Evolutionary conservation across 2,888 invertebrate genomes (phyloP).

Genomic region (Pyrocoelia pectoralis): DNA sequence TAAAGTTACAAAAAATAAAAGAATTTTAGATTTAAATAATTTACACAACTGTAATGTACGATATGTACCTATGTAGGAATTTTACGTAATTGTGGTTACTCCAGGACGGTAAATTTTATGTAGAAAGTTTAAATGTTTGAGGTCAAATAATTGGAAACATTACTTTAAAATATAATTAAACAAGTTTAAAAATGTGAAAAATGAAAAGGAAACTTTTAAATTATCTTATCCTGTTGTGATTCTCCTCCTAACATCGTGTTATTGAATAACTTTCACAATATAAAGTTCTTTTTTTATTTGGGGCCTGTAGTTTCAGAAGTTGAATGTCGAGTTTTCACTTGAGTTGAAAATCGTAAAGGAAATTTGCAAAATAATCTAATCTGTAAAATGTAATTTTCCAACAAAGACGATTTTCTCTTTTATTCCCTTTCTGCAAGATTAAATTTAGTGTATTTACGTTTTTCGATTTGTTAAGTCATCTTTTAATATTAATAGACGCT

Average conservation of each 20-base stretch:
- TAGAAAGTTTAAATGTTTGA: not conserved
- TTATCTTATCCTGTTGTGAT: not conserved
- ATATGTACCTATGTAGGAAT: not conserved
- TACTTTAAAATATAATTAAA: not conserved
- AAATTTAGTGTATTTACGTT: slow-evolving; percentile 15
- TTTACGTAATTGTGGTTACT: not conserved
- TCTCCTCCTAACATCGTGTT: not conserved
- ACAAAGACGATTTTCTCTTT: slow-evolving; percentile 21
- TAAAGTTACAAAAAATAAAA: too few species aligned
- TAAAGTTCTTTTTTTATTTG: not conserved
- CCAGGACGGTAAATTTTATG: not conserved
- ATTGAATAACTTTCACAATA: not conserved
- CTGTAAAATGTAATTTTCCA: slow-evolving; percentile 23
- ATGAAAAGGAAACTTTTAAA: not conserved
- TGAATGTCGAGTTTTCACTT: not conserved
- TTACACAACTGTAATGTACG: not conserved
- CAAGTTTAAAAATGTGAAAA: not conserved
- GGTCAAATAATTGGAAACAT: not conserved
- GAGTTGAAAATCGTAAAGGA: not conserved
- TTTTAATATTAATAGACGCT: too few species aligned
- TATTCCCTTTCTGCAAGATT: slow-evolving; percentile 20
- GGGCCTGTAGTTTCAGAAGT: not conserved
- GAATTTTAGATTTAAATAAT: not conserved
- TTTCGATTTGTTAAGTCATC: not conserved
- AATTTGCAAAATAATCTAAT: not conserved